Evolutionary conservation across 2,888 invertebrate genomes (phyloP).

Genomic region (Epinotia nisella): DNA sequence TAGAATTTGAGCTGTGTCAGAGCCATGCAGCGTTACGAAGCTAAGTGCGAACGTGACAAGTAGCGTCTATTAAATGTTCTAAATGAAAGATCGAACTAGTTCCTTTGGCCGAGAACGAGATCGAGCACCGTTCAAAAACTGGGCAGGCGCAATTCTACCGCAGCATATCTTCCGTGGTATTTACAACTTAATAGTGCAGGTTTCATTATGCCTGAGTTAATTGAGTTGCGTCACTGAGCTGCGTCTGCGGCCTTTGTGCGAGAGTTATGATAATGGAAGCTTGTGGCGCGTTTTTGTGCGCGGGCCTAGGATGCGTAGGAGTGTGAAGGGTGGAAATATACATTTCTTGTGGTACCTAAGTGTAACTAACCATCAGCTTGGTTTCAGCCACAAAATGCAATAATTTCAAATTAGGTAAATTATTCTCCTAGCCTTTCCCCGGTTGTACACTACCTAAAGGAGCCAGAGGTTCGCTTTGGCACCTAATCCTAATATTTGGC

Average conservation of each 20-base stretch:
- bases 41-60: too few species aligned
- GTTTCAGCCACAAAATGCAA: neutral
- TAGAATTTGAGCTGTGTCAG: too few species aligned
- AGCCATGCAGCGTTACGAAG: too few species aligned
- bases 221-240: constrained; percentile 15
- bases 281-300: constrained; percentile 30
- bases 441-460: too few species aligned
- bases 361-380: neutral
- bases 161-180: constrained; percentile 25
- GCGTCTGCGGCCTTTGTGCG: neutral
- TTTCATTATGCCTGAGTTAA: constrained; percentile 13
- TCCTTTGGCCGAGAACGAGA: neutral
- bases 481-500: too few species aligned
- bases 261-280: constrained; percentile 24
- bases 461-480: too few species aligned
- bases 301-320: constrained; percentile 6
- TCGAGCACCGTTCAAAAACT: neutral
- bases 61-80: too few species aligned
- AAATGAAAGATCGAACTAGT: neutral
- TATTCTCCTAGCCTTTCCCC: too few species aligned
- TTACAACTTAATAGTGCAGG: constrained; percentile 30
- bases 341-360: neutral
- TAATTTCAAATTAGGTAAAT: neutral
- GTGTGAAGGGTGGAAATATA: neutral
- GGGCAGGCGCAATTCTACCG: neutral